phyloP scores from a whole-genome alignment of 2,888 invertebrate species.

The Trachelus tabidus region DNA sequence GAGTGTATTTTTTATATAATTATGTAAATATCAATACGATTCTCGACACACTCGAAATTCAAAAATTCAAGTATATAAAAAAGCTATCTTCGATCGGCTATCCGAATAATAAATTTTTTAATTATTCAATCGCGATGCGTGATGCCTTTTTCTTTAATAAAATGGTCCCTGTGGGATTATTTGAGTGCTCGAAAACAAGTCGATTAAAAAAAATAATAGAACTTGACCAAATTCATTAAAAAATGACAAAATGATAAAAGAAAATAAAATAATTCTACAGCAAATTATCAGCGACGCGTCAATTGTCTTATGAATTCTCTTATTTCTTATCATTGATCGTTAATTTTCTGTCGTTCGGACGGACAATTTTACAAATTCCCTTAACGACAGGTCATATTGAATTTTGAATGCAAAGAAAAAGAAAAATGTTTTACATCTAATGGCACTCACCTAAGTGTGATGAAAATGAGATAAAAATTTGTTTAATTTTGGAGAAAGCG shows the following conservation, averaged over 20 bases:
- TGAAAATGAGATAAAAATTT: too few relatives aligned
- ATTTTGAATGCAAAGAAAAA: background rate
- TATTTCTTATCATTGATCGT: background rate
- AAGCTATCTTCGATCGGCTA: conserved; percentile 23
- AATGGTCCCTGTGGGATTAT: conserved; percentile 53
- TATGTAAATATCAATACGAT: conserved; percentile 1
- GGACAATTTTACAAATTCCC: background rate
- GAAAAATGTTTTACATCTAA: background rate
- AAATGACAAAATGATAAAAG: background rate
- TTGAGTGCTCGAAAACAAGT: conserved; percentile 13
- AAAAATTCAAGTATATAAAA: conserved; percentile 19
- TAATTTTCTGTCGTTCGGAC: background rate
- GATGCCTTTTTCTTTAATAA: conserved; percentile 19
- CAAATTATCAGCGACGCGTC: background rate
- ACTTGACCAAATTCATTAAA: background rate
- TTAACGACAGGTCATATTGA: background rate
- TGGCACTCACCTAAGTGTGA: background rate
- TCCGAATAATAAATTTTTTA: conserved; percentile 28
- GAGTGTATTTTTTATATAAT: background rate
- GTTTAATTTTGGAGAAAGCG: too few relatives aligned
- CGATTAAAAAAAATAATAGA: background rate
- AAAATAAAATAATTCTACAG: background rate
- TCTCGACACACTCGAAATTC: conserved; percentile 1
- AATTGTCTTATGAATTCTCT: background rate
- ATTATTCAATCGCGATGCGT: conserved; percentile 21